Evolutionary conservation across 2,113 vertebrate species (phyloP).

Genomic region (Sphyrna mokarran): DNA sequence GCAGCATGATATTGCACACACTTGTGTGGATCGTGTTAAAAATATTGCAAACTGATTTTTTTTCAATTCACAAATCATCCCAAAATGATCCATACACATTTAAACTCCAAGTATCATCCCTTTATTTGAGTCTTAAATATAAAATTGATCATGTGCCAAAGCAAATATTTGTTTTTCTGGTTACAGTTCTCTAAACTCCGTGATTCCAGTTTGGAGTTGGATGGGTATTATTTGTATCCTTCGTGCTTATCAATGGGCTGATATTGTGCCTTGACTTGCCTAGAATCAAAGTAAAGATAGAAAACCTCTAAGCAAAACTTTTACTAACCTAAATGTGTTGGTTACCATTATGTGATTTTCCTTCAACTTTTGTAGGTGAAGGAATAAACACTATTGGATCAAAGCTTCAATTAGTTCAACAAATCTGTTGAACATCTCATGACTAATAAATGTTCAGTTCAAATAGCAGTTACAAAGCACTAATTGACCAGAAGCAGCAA

Average conservation of each 20-base stretch:
- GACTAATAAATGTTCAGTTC: too few species aligned
- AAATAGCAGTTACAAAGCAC: background rate
- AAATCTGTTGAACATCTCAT: background rate
- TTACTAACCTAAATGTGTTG: background rate
- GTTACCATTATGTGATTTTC: background rate
- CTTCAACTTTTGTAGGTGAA: background rate
- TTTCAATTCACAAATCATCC: background rate
- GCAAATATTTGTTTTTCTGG: background rate
- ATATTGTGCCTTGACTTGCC: background rate
- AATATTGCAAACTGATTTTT: background rate
- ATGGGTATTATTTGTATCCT: background rate
- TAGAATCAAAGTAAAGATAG: background rate
- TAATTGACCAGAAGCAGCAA: background rate
- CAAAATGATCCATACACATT: background rate
- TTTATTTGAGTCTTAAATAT: too few species aligned
- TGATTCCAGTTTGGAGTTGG: background rate
- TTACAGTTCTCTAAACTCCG: background rate
- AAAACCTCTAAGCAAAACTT: background rate
- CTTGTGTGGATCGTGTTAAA: background rate
- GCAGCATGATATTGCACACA: too few species aligned
- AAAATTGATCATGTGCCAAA: background rate
- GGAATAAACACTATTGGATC: background rate
- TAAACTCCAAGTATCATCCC: too few species aligned
- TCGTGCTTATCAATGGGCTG: too few species aligned
- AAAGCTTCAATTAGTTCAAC: background rate